Evolutionary conservation across 2,888 invertebrate genomes (phyloP).

Genomic region (Tromatobia lineatoria): DNA sequence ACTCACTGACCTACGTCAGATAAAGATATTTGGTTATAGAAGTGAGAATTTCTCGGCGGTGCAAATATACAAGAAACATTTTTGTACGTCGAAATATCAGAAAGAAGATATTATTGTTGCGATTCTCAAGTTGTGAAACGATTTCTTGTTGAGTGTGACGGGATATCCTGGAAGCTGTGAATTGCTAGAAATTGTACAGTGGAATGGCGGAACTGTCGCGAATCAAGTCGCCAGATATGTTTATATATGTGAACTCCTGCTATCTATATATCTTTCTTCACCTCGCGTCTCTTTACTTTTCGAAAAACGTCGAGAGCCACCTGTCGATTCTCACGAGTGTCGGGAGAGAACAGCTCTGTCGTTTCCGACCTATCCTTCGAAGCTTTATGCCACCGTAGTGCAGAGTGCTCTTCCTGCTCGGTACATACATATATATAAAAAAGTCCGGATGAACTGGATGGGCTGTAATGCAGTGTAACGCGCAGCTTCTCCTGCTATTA

Average conservation of each 20-base stretch:
- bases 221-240: constrained; percentile 5
- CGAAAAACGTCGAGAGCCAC: constrained; percentile 58
- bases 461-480: constrained; percentile 10
- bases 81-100: constrained; percentile 10
- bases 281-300: constrained; percentile 38
- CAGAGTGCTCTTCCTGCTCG: neutral
- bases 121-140: constrained; percentile 29
- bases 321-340: constrained; percentile 66
- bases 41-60: neutral
- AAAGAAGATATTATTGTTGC: constrained; percentile 37
- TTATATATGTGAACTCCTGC: constrained; percentile 26
- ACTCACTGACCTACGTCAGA: neutral
- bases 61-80: constrained; percentile 2
- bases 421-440: neutral
- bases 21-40: neutral
- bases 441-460: constrained; percentile 1
- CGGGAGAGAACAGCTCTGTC: constrained; percentile 48
- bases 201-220: constrained; percentile 17
- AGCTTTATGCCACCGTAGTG: constrained; percentile 32
- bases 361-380: constrained; percentile 52
- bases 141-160: constrained; percentile 41
- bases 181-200: constrained; percentile 48
- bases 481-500: neutral
- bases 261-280: constrained; percentile 36
- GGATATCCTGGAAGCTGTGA: constrained; percentile 50